Base-by-base conservation (phyloP, 2,888 invertebrate species). In the Euspilapteryx auroguttella region DNA sequence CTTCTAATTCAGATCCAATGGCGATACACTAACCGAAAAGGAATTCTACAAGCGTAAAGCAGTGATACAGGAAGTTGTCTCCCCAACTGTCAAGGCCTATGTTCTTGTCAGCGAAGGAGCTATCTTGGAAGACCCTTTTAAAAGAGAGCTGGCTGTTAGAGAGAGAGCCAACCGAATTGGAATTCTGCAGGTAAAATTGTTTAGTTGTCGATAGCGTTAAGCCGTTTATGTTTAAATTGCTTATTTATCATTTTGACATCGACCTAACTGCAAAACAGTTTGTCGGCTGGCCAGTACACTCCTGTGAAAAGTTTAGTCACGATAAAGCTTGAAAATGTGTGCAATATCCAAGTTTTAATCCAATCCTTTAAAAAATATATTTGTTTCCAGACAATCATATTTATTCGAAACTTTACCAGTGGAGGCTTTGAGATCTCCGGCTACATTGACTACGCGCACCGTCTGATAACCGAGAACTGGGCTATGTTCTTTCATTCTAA, bases 371-470 rank as follows among this genome's bases (percentile, higher is more conserved):
- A n/a, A n/a, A n/a, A n/a, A n/a, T n/a, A n/a, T n/a, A n/a, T n/a
- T n/a, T n/a, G n/a, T 10, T 15, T 15, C 14, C 71, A 86, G 81
- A 85, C 89, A 1, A 89, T 94, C 27, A 85, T 94, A 33, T 93
- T 91, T 48, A 53, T 93, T 4, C 78, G 88, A 6, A 80, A 82
- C 47, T 78, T 77, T 33, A 85, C 84, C 7, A 80, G 75, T 34
- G 77, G 81, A 4, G 87, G 89, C 2, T 85, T 86, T 37, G 90
- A 92, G 50, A 80, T 92, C 32, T 92, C 92, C 1, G 90, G 87
- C 1, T 94, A 91, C 48, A 85, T 94, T 14, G 94, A 94, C 55
- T 92, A 83, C 52, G 81, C 80, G 1, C 82, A 87, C 34, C 75
- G 88, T 26, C 64, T 91, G 8, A 64, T 79, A 27, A 66, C 73